phyloP scores from a whole-genome alignment of 1,140 invertebrate genomes.

The Cecropterus lyciades region DNA sequence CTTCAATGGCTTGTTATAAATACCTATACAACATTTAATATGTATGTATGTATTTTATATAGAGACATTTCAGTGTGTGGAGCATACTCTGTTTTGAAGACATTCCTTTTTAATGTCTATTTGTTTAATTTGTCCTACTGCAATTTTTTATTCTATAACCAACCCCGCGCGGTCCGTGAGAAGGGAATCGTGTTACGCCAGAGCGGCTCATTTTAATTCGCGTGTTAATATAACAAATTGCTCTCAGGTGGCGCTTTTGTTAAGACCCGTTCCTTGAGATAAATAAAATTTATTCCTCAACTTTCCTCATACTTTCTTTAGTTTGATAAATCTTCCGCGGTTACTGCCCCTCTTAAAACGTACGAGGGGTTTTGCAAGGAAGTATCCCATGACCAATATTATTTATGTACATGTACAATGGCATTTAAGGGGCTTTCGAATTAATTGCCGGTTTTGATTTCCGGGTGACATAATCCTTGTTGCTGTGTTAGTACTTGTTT shows the following conservation, averaged over 20 bases:
- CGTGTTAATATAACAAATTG: constrained; percentile 66
- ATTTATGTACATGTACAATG: constrained; percentile 12
- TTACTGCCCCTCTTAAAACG: constrained; percentile 24
- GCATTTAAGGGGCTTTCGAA: constrained; percentile 12
- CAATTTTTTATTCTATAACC: constrained; percentile 29
- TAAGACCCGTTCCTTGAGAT: constrained; percentile 35
- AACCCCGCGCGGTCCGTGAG: constrained; percentile 42
- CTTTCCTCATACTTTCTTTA: constrained; percentile 34
- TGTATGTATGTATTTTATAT: too few relatives aligned
- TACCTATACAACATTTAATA: too few relatives aligned
- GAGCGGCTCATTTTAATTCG: constrained; percentile 62
- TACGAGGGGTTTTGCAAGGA: constrained; percentile 5
- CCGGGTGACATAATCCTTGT: neutral
- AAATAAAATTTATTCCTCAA: constrained; percentile 34
- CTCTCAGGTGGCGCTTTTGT: constrained; percentile 54
- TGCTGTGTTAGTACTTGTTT: neutral
- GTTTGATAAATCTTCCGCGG: constrained; percentile 35
- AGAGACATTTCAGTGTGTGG: too few relatives aligned
- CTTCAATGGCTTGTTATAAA: too few relatives aligned
- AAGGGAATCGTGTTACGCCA: constrained; percentile 58
- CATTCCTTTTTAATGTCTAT: neutral
- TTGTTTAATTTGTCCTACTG: constrained; percentile 13
- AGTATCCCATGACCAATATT: constrained; percentile 17
- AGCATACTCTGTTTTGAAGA: too few relatives aligned
- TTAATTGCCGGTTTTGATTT: constrained; percentile 13